phyloP scores from a whole-genome alignment of 2,113 vertebrate species.

The Irena cyanogastra region DNA sequence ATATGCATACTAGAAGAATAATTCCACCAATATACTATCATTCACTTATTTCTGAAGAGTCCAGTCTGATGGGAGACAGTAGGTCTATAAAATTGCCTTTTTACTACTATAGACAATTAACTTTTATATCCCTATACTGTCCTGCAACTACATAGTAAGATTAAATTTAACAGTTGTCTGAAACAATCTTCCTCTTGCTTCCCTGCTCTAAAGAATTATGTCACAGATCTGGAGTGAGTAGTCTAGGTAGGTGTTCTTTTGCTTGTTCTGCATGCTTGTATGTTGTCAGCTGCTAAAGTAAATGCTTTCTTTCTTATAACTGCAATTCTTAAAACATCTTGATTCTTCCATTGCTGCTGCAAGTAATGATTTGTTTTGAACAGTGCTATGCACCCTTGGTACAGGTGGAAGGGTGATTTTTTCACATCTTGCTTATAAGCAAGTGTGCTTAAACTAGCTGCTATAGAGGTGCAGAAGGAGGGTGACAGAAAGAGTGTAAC shows the following conservation, averaged over 20 bases:
- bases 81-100: background rate
- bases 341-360: background rate
- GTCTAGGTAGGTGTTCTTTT: background rate
- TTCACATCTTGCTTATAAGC: background rate
- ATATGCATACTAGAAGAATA: background rate
- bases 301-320: background rate
- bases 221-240: background rate
- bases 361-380: background rate
- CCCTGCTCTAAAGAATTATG: background rate
- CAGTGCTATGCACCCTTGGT: background rate
- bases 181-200: background rate
- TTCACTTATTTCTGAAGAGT: background rate
- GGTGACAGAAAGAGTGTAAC: background rate
- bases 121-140: background rate
- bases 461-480: background rate
- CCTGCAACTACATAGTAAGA: background rate
- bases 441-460: background rate
- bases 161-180: background rate
- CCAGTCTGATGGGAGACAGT: background rate
- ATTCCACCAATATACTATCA: background rate
- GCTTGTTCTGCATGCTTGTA: background rate
- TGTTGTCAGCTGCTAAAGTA: background rate
- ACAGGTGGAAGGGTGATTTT: background rate
- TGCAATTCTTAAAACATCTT: background rate
- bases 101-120: background rate